phyloP scores from a whole-genome alignment of 1,140 invertebrate species.

The Platyscapa corneri region DNA sequence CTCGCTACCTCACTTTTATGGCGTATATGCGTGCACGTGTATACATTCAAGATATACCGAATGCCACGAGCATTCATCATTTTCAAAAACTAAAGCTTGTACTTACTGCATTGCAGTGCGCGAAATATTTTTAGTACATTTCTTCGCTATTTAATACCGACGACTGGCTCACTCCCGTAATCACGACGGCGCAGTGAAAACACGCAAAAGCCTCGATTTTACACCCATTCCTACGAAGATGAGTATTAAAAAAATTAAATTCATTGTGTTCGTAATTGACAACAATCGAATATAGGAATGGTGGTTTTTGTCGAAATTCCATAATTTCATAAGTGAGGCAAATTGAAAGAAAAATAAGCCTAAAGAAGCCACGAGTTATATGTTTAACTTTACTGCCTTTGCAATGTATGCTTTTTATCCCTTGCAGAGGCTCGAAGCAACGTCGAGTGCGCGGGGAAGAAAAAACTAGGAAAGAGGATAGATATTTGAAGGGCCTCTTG shows the following conservation, averaged over 20 bases:
- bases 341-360: too few relatives aligned
- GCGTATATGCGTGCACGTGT: background rate
- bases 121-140: background rate
- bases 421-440: conserved; percentile 6
- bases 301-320: too few relatives aligned
- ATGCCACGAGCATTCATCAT: conserved; percentile 33
- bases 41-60: background rate
- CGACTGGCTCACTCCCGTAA: background rate
- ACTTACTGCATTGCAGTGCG: background rate
- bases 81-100: conserved; percentile 9
- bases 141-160: background rate
- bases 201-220: background rate
- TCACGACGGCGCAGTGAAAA: background rate
- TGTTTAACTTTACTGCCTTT: too few relatives aligned
- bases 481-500: conserved; percentile 41
- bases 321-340: too few relatives aligned
- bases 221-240: background rate
- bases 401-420: background rate
- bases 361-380: too few relatives aligned
- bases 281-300: too few relatives aligned
- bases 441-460: conserved; percentile 12
- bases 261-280: background rate
- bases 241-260: too few relatives aligned
- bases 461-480: background rate
- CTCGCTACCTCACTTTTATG: background rate